A percentile compares a stretch with the other conserved stretches of the same genome.
Conservation (phyloP, 2,888 invertebrate genomes). For the Ennomos fuscantarius region DNA sequence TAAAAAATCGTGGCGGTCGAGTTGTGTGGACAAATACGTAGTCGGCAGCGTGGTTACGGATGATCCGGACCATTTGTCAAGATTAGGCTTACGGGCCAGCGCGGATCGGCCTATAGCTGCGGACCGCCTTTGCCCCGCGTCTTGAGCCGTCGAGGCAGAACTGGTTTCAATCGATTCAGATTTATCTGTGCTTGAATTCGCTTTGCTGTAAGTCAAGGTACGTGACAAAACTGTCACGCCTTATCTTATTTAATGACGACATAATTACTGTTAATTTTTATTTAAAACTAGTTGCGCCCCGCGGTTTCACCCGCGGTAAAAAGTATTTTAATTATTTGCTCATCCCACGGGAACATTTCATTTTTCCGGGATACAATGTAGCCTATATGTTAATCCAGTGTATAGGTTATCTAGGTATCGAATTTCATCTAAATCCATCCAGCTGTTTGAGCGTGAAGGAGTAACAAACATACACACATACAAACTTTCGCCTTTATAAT, state of each 20-base stretch:
- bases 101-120: slow-evolving; percentile 44
- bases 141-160: slow-evolving; percentile 37
- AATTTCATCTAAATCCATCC: too few species aligned
- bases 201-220: slow-evolving; percentile 17
- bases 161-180: slow-evolving; percentile 38
- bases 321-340: too few species aligned
- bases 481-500: too few species aligned
- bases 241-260: background rate
- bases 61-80: slow-evolving; percentile 83
- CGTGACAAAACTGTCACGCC: background rate
- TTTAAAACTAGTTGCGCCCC: too few species aligned
- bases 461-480: too few species aligned
- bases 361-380: too few species aligned
- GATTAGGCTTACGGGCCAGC: slow-evolving; percentile 71
- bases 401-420: too few species aligned
- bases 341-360: too few species aligned
- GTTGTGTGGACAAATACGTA: slow-evolving; percentile 72
- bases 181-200: slow-evolving; percentile 21
- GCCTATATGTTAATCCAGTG: too few species aligned
- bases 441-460: too few species aligned
- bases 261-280: too few species aligned
- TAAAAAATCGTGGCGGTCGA: slow-evolving; percentile 76
- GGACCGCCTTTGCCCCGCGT: slow-evolving; percentile 26
- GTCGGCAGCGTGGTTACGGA: slow-evolving; percentile 63
- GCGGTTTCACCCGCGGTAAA: too few species aligned